phyloP scores from a whole-genome alignment of 2,888 invertebrate species.

The Pollenia labialis region DNA sequence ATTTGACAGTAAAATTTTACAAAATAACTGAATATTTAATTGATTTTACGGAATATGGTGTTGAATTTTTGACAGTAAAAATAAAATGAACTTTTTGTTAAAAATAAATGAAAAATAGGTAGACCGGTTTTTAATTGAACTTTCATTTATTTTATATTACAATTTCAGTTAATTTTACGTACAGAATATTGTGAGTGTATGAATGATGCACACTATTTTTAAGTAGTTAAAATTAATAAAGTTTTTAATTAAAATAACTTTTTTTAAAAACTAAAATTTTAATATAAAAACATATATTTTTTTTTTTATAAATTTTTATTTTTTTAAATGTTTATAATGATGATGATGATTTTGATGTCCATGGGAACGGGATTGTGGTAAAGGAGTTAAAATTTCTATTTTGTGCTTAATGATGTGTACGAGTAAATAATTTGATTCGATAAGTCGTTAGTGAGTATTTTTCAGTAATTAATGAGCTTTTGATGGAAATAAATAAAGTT shows the following conservation, averaged over 20 bases:
- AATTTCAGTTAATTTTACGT: too few species aligned
- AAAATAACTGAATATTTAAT: too few species aligned
- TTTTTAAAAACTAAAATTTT: conserved; percentile 6
- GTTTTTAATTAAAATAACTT: conserved; percentile 3
- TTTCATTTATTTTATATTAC: too few species aligned
- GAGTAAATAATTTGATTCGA: not conserved
- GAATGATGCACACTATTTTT: not conserved
- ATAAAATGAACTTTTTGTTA: too few species aligned
- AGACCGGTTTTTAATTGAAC: too few species aligned
- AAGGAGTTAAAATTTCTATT: not conserved
- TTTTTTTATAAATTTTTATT: not conserved
- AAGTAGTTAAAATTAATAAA: not conserved
- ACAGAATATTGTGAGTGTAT: too few species aligned
- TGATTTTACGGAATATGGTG: too few species aligned
- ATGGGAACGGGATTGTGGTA: not conserved
- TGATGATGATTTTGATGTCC: not conserved
- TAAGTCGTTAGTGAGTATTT: not conserved
- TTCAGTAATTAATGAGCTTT: not conserved
- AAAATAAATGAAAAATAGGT: too few species aligned
- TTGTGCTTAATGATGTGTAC: conserved; percentile 20
- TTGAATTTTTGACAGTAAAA: too few species aligned
- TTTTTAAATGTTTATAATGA: not conserved
- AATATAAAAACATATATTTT: not conserved
- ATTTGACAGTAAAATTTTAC: too few species aligned
- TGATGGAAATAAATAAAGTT: not conserved